Conservation (phyloP, 2,888 invertebrate species). For the Catotricha subobsoleta region DNA sequence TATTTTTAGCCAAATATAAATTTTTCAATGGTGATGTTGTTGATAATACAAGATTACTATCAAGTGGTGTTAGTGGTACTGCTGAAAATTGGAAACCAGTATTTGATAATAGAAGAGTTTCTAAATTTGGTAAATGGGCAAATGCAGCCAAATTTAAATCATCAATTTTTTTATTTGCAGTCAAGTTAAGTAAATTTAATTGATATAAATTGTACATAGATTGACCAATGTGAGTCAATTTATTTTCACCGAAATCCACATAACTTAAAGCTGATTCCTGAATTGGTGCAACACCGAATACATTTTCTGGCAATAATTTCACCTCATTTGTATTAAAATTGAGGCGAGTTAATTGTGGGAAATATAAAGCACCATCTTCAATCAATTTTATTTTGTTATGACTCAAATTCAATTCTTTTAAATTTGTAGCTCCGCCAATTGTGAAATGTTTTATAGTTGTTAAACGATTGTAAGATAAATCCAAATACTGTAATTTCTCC, state of each 20-base stretch:
- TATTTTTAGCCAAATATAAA: background rate
- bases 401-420: background rate
- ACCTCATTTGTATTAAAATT: background rate
- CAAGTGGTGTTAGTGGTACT: background rate
- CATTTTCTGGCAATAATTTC: background rate
- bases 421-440: background rate
- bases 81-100: conserved; percentile 1
- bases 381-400: conserved; percentile 2
- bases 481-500: background rate
- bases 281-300: background rate
- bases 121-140: background rate
- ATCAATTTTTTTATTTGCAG: conserved; percentile 3
- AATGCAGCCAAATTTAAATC: conserved; percentile 1
- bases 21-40: conserved; percentile 1
- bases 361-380: background rate
- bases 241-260: conserved; percentile 3
- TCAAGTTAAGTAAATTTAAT: background rate
- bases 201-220: background rate
- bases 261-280: background rate
- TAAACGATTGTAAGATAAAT: conserved; percentile 2
- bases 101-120: background rate
- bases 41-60: background rate
- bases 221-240: background rate
- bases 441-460: background rate
- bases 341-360: background rate